These are phyloP conservation scores for Rallus limicola DNA, from an alignment of 2,113 vertebrate genomes.

Conservation along the genomic window DNA sequence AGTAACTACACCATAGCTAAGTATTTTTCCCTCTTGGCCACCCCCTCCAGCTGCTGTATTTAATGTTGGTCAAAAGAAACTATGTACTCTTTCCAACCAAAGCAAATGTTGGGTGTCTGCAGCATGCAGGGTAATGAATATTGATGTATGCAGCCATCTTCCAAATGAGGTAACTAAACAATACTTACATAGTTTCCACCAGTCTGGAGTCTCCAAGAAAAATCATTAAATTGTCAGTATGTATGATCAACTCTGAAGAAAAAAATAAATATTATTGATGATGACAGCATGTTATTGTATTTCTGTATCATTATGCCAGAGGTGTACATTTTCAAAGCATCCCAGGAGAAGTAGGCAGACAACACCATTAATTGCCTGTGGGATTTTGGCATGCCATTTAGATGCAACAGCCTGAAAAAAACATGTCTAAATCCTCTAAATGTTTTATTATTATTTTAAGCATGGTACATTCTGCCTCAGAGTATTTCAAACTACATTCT, in stretches of 20 bases:
- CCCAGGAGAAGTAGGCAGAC: constrained; percentile 17
- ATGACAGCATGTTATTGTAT: constrained; percentile 34
- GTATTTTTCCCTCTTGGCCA: neutral
- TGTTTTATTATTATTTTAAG: neutral
- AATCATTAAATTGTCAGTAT: constrained; percentile 63
- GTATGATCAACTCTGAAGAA: constrained; percentile 54
- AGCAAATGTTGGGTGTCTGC: neutral
- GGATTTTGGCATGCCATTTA: neutral
- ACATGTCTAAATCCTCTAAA: neutral
- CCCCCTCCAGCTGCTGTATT: neutral
- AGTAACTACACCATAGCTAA: neutral
- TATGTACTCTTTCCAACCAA: neutral
- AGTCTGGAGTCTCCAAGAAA: constrained; percentile 2
- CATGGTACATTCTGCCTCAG: neutral
- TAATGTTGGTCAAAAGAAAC: neutral
- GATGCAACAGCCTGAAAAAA: constrained; percentile 23
- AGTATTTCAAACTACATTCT: neutral
- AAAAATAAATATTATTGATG: constrained; percentile 64
- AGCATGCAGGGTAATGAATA: constrained; percentile 23
- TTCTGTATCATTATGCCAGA: constrained; percentile 22
- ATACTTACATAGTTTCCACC: neutral
- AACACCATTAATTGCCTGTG: constrained; percentile 42
- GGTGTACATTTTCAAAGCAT: constrained; percentile 21
- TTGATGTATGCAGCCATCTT: neutral
- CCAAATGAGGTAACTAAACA: constrained; percentile 39